Evolutionary conservation across 2,888 invertebrate genomes (phyloP), one percentile per base, ranked within the genome.

Genomic region (Scelioninae gen. 1): DNA sequence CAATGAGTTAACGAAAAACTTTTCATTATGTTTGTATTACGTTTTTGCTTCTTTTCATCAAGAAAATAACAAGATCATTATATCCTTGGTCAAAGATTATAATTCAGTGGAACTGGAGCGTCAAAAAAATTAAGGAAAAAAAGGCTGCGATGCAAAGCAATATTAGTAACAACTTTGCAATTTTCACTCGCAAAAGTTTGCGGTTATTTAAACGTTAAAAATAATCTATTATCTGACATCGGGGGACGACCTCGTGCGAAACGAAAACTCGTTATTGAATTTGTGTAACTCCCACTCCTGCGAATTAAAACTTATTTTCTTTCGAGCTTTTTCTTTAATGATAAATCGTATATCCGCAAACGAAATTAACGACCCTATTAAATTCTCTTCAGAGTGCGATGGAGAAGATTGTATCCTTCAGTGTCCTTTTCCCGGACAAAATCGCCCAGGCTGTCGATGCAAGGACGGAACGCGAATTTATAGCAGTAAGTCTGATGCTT

Each of bases 381-480:
- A 66, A 72, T 81, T 77, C 45, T 75, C 63, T 82, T 65, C 91
- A 93, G 93, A 92, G 68, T 93, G 93, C 84, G 90, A 90, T 15
- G 92, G 90, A 23, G 90, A 89, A 55, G 89, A 89, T 68, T 94
- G 94, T 86, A 90, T 93, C 75, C 88, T 91, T 29, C 93, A 93
- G 85, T 94, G 94, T 85, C 92, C 93, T 6, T 93, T 90, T 83
- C 92, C 92, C 77, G 92, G 91, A n/a, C 88, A 91, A 15, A 88
- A 91, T 51, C 89, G 89, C 49, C 91, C 90, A 69, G 92, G 92
- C 1, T 94, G 94, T 87, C 91, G 92, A 81, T 94, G 94, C 84
- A 91, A 88, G 60, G 87, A 89, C 72, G 90, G 90, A 10, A 90
- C 89, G 10, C 91, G 89, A 63, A 90, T 93, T 82, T 92, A 91